These are phyloP conservation scores for Proterorhinus semilunaris DNA, from an alignment of 2,113 vertebrate genomes.

Conservation along the genomic window DNA sequence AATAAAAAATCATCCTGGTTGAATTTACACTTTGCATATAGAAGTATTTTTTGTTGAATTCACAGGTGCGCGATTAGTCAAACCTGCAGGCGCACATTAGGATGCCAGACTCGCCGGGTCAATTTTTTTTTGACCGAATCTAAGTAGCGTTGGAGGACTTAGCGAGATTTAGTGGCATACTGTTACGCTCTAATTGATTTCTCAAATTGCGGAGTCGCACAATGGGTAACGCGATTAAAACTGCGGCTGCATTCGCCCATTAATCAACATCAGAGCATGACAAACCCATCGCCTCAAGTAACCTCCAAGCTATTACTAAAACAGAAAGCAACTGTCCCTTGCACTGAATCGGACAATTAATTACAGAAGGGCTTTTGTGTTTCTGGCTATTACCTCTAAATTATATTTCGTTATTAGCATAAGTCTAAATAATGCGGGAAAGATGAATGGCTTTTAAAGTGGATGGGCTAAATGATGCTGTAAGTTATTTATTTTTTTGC, in stretches of 20 bases:
- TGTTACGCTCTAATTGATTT: conserved; percentile 66
- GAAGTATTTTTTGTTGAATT: background rate
- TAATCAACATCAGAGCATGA: conserved; percentile 57
- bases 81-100: conserved; percentile 1
- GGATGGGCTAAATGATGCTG: background rate
- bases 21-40: background rate
- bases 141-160: conserved; percentile 43
- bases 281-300: conserved; percentile 38
- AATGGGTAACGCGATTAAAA: conserved; percentile 51
- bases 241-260: conserved; percentile 39
- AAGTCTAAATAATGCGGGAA: conserved; percentile 10
- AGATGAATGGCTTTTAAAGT: conserved; percentile 9
- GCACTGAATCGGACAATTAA: conserved; percentile 36
- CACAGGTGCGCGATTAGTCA: background rate
- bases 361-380: conserved; percentile 25
- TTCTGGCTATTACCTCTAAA: conserved; percentile 26
- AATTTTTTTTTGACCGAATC: conserved; percentile 40
- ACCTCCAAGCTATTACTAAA: conserved; percentile 40
- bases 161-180: conserved; percentile 55
- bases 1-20: too few relatives aligned
- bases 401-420: conserved; percentile 24
- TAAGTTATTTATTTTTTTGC: conserved; percentile 13
- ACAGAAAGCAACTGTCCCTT: conserved; percentile 21
- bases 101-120: conserved; percentile 28
- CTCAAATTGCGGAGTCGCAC: conserved; percentile 53